Evolutionary conservation across 2,888 invertebrate species (phyloP).

Genomic region (Pheosia gnoma): DNA sequence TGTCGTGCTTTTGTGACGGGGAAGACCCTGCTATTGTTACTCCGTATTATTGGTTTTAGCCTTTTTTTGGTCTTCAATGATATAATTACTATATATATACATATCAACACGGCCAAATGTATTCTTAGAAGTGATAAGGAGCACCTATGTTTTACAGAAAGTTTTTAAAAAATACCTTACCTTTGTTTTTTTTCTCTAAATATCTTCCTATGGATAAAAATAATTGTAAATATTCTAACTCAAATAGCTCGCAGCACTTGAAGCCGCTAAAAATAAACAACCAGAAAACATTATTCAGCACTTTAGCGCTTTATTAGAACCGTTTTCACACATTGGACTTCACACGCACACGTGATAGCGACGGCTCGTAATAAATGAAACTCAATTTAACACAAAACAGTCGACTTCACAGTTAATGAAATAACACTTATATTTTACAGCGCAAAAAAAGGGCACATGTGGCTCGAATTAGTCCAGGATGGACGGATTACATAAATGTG

Average conservation of each 20-base stretch:
- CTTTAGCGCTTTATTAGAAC: slow-evolving; percentile 33
- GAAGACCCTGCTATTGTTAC: slow-evolving; percentile 6
- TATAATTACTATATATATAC: no score
- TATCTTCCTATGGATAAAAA: neutral
- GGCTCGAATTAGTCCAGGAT: slow-evolving; percentile 75
- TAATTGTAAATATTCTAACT: neutral
- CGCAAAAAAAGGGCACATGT: slow-evolving; percentile 77
- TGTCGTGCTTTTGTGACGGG: slow-evolving; percentile 7
- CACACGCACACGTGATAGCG: slow-evolving; percentile 50
- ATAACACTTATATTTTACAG: slow-evolving; percentile 74
- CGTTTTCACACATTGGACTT: slow-evolving; percentile 39
- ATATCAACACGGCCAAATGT: no score
- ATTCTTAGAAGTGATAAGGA: no score
- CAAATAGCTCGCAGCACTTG: slow-evolving; percentile 11
- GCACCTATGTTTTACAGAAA: no score
- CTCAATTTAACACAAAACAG: slow-evolving; percentile 22
- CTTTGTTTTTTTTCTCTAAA: no score
- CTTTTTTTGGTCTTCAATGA: no score
- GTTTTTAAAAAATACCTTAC: no score
- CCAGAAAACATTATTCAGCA: slow-evolving; percentile 24
- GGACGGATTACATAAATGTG: slow-evolving; percentile 78
- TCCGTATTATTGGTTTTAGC: no score
- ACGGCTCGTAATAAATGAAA: slow-evolving; percentile 49
- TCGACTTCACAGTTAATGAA: slow-evolving; percentile 71
- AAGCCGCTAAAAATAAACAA: slow-evolving; percentile 23